Evolutionary conservation across 2,797 vertebrate species (phyloP), one percentile per base, ranked within the genome.

Genomic region (Labeo calbasu): DNA sequence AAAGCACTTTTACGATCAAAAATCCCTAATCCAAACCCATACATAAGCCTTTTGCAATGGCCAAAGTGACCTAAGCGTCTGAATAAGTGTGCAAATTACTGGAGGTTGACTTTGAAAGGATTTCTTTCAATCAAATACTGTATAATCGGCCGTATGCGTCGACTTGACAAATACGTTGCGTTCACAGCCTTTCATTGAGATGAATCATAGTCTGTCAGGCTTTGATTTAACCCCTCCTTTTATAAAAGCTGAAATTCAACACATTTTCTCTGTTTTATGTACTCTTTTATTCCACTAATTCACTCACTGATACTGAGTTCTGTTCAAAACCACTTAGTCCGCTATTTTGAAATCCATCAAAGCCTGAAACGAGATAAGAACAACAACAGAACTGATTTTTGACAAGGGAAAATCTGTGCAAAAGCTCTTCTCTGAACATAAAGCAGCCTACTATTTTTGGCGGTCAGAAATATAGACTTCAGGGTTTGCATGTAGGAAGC

Each of bases 181-280:
- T 77, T 46, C 8, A 9, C 13, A 46, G 55, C 1, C 36, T 77
- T 59, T 61, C 3, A 25, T 36, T 43, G 15, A 77, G 76, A 48
- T 46, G 48, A 63, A 48, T 78, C 23, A 61, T 36, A 48, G 57
- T 43, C 57, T 15, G 13, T 78, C 2, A 11, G 36, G 17, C 55
- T 21, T 50, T 21, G 57, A 78, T 65, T 46, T 53, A 21, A 53
- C 28, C 72, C 21, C 2, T 23, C 36, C 10, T 36, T 75, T 75
- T 63, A 63, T 23, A 43, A 77, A 77, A 63, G 40, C 57, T 63
- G 57, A 43, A 61, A 77, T 40, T 25, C 55, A 61, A 61, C 57
- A 78, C 23, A 28, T 48, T 28, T 57, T 17, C 32, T 46, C 21
- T 77, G 48, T 13, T 53, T 72, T 21, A 63, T 46, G 14, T 78